Conservation (phyloP, 2,888 invertebrate genomes). For the Buathra laborator region DNA sequence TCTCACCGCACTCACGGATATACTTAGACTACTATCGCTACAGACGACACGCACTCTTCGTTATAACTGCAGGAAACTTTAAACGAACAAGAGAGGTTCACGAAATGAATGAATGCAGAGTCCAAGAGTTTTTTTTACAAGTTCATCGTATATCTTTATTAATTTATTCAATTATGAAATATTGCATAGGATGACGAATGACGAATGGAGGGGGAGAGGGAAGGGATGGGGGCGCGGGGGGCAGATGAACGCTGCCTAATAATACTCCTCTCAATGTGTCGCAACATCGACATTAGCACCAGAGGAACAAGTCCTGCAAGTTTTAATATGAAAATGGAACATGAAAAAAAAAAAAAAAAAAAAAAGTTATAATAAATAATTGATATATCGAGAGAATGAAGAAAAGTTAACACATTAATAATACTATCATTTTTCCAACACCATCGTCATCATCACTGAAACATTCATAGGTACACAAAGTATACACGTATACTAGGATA, state of each 20-base stretch:
- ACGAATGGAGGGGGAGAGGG: constrained; percentile 29
- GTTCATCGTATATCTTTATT: constrained; percentile 59
- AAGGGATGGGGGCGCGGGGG: constrained; percentile 7
- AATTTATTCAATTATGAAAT: constrained; percentile 56
- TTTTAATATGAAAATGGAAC: not conserved
- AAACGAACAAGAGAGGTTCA: not conserved
- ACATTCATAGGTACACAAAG: constrained; percentile 60
- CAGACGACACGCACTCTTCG: constrained; percentile 4
- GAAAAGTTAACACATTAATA: constrained; percentile 29
- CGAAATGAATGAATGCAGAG: not conserved
- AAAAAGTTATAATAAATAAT: not conserved
- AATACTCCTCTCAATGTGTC: constrained; percentile 15
- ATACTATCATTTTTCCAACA: constrained; percentile 33
- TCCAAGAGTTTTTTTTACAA: constrained; percentile 24
- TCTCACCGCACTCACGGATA: constrained; percentile 11
- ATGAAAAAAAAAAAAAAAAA: not conserved
- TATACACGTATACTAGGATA: constrained; percentile 58
- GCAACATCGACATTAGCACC: constrained; percentile 6
- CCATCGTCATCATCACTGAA: constrained; percentile 39
- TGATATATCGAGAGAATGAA: not conserved
- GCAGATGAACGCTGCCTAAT: constrained; percentile 32
- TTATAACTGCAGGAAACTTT: not conserved
- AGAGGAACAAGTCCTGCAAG: constrained; percentile 2
- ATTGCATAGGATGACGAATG: constrained; percentile 53
- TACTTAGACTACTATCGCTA: not conserved